Conservation (phyloP, 2,888 invertebrate genomes). For the Drosophila testacea region DNA sequence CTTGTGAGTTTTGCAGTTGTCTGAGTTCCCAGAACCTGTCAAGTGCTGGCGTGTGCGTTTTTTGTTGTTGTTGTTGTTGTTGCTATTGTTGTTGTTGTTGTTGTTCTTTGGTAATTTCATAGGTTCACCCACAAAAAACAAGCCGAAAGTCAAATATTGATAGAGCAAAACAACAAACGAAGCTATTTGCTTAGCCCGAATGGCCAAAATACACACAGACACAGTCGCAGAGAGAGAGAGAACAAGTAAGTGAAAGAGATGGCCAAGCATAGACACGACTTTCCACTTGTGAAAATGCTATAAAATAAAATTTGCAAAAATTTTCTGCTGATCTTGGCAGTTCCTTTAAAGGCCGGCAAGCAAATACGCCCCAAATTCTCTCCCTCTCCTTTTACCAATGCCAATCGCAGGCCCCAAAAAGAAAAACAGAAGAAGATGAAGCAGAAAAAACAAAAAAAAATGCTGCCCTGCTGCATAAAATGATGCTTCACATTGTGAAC, state of each 20-base stretch:
- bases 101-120: slow-evolving; percentile 64
- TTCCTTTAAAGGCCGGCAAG: slow-evolving; percentile 70
- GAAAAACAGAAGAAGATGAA: background rate
- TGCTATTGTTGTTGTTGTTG: slow-evolving; percentile 15
- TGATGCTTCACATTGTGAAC: slow-evolving; percentile 43
- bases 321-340: slow-evolving; percentile 82
- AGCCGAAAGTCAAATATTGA: slow-evolving; percentile 79
- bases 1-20: slow-evolving; percentile 49
- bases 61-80: slow-evolving; percentile 16
- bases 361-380: slow-evolving; percentile 56
- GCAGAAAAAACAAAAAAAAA: slow-evolving; percentile 4
- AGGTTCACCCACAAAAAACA: slow-evolving; percentile 73
- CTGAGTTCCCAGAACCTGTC: slow-evolving; percentile 48
- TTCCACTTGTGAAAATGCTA: slow-evolving; percentile 80
- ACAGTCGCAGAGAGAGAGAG: slow-evolving; percentile 12
- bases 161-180: slow-evolving; percentile 79
- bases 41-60: slow-evolving; percentile 58
- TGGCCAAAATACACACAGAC: slow-evolving; percentile 49
- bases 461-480: slow-evolving; percentile 59
- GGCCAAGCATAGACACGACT: slow-evolving; percentile 65
- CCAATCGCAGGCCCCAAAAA: slow-evolving; percentile 20
- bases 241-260: slow-evolving; percentile 2
- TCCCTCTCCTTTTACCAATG: too few relatives aligned
- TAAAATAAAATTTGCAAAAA: slow-evolving; percentile 81
- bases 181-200: slow-evolving; percentile 78